These are phyloP conservation scores for Ceratitis capitata DNA, from an alignment of 1,140 invertebrate genomes.

Conservation along the genomic window DNA sequence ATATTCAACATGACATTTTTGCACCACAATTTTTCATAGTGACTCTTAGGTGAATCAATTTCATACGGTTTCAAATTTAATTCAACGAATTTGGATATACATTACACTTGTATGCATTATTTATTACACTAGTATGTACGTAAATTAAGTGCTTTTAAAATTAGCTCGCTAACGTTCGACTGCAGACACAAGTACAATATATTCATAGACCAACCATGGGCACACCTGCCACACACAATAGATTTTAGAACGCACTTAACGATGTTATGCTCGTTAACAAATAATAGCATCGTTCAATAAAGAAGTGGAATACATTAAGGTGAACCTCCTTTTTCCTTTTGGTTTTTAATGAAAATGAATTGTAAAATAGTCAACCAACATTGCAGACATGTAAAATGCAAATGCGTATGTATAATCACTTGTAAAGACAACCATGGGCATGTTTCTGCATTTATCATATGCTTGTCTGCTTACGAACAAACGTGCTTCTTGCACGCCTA, in stretches of 20 bases:
- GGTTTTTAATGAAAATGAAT: background rate
- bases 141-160: background rate
- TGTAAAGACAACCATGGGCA: background rate
- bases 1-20: too few species aligned
- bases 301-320: constrained; percentile 2
- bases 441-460: background rate
- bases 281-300: background rate
- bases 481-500: background rate
- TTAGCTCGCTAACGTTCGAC: background rate
- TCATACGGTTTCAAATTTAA: background rate
- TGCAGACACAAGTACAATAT: too few species aligned
- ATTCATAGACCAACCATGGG: too few species aligned
- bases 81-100: background rate
- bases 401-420: background rate
- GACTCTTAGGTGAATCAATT: too few species aligned
- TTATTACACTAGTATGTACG: background rate
- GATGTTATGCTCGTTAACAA: background rate
- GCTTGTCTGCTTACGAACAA: background rate
- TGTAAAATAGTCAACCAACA: background rate
- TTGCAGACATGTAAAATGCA: background rate
- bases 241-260: background rate
- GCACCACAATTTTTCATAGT: too few species aligned
- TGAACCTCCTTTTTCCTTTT: background rate
- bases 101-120: background rate
- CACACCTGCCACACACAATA: background rate